A percentile compares a stretch with the other conserved stretches of the same genome.
These are phyloP conservation scores for Cyprinodon brontotheroides DNA, from an alignment of 2,113 vertebrate genomes.

Conservation along the genomic window DNA sequence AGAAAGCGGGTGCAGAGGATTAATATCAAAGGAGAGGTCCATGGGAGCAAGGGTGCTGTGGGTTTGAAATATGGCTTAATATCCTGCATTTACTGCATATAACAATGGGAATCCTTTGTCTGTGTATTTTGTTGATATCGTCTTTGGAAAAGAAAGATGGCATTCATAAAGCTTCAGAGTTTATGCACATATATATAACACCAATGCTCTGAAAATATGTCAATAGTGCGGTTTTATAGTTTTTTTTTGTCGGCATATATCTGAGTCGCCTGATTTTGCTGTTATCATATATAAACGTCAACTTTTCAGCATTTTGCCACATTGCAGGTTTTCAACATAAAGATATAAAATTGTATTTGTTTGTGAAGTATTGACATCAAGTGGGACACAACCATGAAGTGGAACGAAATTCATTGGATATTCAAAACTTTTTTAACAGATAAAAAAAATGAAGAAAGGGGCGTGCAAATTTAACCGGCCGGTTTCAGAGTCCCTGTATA, in stretches of 20 bases:
- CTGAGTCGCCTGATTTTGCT: background rate
- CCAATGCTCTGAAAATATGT: background rate
- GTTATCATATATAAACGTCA: background rate
- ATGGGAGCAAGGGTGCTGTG: constrained; percentile 64
- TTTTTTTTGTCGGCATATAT: background rate
- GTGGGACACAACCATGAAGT: too few species aligned
- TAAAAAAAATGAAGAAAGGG: too few species aligned
- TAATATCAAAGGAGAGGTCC: constrained; percentile 63
- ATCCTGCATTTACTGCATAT: constrained; percentile 67
- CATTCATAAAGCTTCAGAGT: constrained; percentile 35
- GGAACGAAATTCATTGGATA: too few species aligned
- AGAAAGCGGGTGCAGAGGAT: constrained; percentile 38
- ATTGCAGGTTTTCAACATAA: too few species aligned
- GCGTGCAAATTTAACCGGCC: too few species aligned
- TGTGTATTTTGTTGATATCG: constrained; percentile 41
- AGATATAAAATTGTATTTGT: too few species aligned
- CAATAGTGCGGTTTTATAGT: constrained; percentile 13
- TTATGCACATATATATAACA: constrained; percentile 1
- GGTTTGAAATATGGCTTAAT: constrained; percentile 73
- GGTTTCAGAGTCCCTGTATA: too few species aligned
- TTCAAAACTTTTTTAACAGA: too few species aligned
- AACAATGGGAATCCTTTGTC: constrained; percentile 30
- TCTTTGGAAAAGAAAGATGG: constrained; percentile 37
- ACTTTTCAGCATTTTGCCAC: background rate
- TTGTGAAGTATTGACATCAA: too few species aligned